phyloP scores from a whole-genome alignment of 2,888 invertebrate genomes.

The Dolomedes plantarius region DNA sequence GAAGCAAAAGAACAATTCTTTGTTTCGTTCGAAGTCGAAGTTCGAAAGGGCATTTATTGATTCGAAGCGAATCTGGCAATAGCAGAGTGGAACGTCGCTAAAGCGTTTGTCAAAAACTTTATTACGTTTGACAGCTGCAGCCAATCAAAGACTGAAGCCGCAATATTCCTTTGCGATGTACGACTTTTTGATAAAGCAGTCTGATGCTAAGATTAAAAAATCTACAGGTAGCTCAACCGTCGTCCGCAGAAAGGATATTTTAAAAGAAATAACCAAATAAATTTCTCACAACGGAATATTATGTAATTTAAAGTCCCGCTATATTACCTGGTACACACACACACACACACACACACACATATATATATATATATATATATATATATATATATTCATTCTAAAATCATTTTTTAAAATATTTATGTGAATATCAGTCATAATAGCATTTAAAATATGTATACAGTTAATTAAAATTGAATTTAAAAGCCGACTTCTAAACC shows the following conservation, averaged over 20 bases:
- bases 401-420: no score
- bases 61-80: slow-evolving; percentile 50
- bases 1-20: slow-evolving; percentile 31
- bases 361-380: no score
- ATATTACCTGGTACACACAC: no score
- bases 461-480: no score
- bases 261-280: no score
- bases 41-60: slow-evolving; percentile 50
- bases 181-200: slow-evolving; percentile 4
- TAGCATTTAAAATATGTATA: no score
- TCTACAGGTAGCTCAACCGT: slow-evolving; percentile 14
- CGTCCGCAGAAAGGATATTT: neutral
- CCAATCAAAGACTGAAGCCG: slow-evolving; percentile 14
- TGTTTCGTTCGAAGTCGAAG: slow-evolving; percentile 40
- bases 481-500: no score
- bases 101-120: slow-evolving; percentile 66
- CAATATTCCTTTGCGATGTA: neutral
- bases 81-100: slow-evolving; percentile 28
- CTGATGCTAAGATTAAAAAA: slow-evolving; percentile 11
- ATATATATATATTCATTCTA: no score
- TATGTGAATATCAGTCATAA: no score
- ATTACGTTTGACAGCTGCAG: slow-evolving; percentile 59
- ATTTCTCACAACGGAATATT: no score
- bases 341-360: no score
- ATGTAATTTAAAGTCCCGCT: no score